Base-by-base conservation (phyloP, 2,797 vertebrate genomes). In the Mustela erminea region DNA sequence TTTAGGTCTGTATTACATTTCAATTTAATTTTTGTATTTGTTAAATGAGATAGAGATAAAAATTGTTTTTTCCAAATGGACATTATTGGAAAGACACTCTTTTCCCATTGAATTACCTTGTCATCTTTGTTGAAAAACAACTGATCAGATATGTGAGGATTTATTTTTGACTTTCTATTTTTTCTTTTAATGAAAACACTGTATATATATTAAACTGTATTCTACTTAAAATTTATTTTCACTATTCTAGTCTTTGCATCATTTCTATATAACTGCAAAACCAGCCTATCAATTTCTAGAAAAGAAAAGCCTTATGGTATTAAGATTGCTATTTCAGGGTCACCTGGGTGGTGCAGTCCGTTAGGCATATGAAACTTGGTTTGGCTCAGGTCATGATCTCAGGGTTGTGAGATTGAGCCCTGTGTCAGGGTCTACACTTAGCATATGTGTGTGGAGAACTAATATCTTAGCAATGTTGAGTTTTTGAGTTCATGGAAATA, bases 1-100 rank as follows among this genome's bases (percentile, higher is more conserved):
- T 46, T 84, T 81, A 87, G 17, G 58, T 54, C 20, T 84, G 13
- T 78, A 41, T 60, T 87, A 13, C 18, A 82, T 87, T 83, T 91
- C 72, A 85, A 72, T 54, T 92, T 80, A 77, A 95, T 92, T 54
- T 92, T 75, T 82, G 5, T 91, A 43, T 49, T 38, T 91, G 29
- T 41, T 52, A 15, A n/a, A 27, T n/a, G 35, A 41, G 38, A 27
- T 75, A n/a, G 38, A 74, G 14, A 32, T 74, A 75, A 91, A 49
- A 9, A 35, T 29, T 85, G 27, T 27, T 95, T 74, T 93, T 95
- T 66, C 52, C 56, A 86, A 66, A 68, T 60, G 25, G 25, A 82
- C 1, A 27, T 38, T 77, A 29, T 49, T 84, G 54, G 54, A 60
- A 87, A 94, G 62, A 85, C 32, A 64, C 0, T 46, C 32, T 46